These are phyloP conservation scores for Sebastes wilsoni DNA, from an alignment of 2,797 vertebrate species.

Conservation along the genomic window DNA sequence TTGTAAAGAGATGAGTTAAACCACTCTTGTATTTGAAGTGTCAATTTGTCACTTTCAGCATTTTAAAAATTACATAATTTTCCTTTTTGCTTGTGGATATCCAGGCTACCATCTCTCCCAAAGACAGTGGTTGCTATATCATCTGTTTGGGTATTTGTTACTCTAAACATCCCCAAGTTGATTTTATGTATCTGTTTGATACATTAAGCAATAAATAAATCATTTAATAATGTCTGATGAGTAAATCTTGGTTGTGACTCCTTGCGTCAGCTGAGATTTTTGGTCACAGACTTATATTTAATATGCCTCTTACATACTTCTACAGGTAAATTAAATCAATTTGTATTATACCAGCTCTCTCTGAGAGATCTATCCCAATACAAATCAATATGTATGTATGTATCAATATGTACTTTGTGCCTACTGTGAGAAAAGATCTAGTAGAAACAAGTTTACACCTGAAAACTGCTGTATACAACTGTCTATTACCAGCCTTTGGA, in stretches of 20 bases:
- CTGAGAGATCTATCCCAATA: neutral
- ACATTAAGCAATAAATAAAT: constrained; percentile 15
- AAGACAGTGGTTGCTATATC: neutral
- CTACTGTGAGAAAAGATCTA: neutral
- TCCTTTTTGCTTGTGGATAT: neutral
- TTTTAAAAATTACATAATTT: neutral
- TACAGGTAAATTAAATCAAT: neutral
- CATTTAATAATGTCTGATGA: neutral
- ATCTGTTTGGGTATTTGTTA: neutral
- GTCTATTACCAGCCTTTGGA: neutral
- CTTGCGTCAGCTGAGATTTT: neutral
- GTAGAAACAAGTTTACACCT: neutral
- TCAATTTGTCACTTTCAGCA: neutral
- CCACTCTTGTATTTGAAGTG: neutral
- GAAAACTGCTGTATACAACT: neutral
- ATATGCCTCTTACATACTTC: neutral
- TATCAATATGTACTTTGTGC: neutral
- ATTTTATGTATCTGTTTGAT: constrained; percentile 5
- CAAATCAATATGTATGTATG: neutral
- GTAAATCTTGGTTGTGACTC: neutral
- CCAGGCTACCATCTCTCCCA: neutral
- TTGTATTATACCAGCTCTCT: neutral
- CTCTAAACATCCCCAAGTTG: neutral
- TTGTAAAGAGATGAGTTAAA: neutral
- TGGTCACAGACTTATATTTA: neutral